Percentiles rank a stretch among this genome's conserved stretches.
phyloP scores from a whole-genome alignment of 2,113 vertebrate genomes.

The Piaya cayana region DNA sequence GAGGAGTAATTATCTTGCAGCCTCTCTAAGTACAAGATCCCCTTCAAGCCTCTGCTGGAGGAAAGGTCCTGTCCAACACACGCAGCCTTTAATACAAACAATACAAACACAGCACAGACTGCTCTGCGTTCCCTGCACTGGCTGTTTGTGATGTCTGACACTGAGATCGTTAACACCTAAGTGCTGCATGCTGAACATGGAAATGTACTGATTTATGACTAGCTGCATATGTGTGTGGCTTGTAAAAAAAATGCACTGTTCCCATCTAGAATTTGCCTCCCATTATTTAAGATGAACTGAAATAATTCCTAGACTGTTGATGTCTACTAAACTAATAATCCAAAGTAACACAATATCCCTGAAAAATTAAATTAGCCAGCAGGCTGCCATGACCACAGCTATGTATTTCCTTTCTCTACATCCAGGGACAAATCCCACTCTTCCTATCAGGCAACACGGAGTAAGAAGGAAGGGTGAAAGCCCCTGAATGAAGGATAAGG shows the following conservation, averaged over 20 bases:
- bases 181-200: background rate
- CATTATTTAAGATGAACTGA: background rate
- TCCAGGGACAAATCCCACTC: background rate
- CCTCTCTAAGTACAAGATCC: background rate
- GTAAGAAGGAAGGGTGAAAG: background rate
- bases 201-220: background rate
- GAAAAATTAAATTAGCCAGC: background rate
- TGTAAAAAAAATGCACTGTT: background rate
- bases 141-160: fast-evolving
- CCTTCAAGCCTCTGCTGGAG: background rate
- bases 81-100: fast-evolving
- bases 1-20: background rate
- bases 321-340: background rate
- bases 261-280: background rate
- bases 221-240: background rate
- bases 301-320: background rate
- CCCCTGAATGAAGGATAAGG: background rate
- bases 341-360: background rate
- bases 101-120: background rate
- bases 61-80: background rate
- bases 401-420: background rate
- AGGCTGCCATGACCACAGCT: background rate
- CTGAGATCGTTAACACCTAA: background rate
- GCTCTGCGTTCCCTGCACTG: background rate
- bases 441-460: background rate